Conservation (phyloP, 1,140 invertebrate genomes). For the Samia ricini region DNA sequence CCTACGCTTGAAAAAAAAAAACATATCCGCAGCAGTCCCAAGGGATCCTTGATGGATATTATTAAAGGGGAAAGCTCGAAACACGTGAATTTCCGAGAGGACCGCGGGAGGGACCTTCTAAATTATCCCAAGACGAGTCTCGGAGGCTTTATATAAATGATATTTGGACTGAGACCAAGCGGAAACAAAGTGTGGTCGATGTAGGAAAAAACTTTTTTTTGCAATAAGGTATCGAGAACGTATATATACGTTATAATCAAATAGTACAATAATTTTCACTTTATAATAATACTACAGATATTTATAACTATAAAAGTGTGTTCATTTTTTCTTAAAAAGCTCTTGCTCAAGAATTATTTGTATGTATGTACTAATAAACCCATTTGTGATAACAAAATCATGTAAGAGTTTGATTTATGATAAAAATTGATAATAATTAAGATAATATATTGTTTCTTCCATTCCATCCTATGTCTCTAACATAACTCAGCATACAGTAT, state of each 20-base stretch:
- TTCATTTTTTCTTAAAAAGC: too few relatives aligned
- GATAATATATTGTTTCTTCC: too few relatives aligned
- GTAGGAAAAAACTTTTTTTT: not conserved
- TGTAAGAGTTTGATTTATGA: too few relatives aligned
- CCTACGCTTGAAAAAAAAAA: not conserved
- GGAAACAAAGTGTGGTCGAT: not conserved
- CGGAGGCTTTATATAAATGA: constrained; percentile 11
- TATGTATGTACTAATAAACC: too few relatives aligned
- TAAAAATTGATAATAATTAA: too few relatives aligned
- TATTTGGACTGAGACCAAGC: not conserved
- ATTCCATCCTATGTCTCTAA: too few relatives aligned
- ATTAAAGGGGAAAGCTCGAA: not conserved
- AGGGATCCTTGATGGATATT: not conserved
- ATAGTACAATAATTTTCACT: not conserved
- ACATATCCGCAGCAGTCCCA: not conserved
- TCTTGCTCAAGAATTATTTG: too few relatives aligned
- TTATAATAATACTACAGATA: too few relatives aligned
- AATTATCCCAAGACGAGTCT: constrained; percentile 16
- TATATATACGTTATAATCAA: not conserved
- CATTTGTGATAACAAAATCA: too few relatives aligned
- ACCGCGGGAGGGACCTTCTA: constrained; percentile 6
- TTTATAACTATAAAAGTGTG: too few relatives aligned
- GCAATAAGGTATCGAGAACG: not conserved
- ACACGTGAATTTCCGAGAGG: not conserved
- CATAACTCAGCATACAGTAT: too few relatives aligned